Evolutionary conservation across 2,888 invertebrate species (phyloP), one percentile per base, ranked within the genome.

Genomic region (Rhagonycha fulva): DNA sequence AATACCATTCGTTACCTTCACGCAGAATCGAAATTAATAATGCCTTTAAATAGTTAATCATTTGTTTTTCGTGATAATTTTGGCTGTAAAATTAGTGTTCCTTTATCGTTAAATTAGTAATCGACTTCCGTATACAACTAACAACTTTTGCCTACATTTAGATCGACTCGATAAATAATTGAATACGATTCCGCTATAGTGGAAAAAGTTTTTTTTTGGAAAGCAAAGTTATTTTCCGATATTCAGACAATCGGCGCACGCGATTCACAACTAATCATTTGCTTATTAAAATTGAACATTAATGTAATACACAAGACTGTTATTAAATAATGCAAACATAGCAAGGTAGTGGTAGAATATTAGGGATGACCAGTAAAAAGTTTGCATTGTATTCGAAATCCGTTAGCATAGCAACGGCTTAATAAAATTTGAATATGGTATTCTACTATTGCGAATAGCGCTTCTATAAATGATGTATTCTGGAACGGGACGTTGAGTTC

Each of bases 361-460:
- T 47, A 23, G 70, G 72, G 75, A 75, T 75, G 75, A 62, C 74
- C 74, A 67, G 74, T 74, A 77, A 78, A 80, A 80, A 80, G 79
- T 81, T 81, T 73, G 81, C 79, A 80, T 81, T 81, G 79, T 80
- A 74, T 74, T 80, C 76, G 72, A 80, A 81, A 81, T 80, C 79
- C 81, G 81, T 81, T 81, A 81, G 74, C 80, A 78, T 79, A 79
- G 76, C 78, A 79, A 79, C 80, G 78, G 80, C 76, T 79, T 79
- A 78, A 47, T 47, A 78, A 78, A 78, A 79, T 78, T 77, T 70
- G 71, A 74, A 76, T 72, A 63, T 69, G 69, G 74, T 71, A 69
- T 68, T 47, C 69, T 66, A 60, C 68, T 63, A 77, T 75, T 80
- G 81, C 81, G 80, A 81, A 81, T 81, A 76, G 74, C 73, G 68